Conservation (phyloP, 2,113 vertebrate species). For the Colossoma macropomum region DNA sequence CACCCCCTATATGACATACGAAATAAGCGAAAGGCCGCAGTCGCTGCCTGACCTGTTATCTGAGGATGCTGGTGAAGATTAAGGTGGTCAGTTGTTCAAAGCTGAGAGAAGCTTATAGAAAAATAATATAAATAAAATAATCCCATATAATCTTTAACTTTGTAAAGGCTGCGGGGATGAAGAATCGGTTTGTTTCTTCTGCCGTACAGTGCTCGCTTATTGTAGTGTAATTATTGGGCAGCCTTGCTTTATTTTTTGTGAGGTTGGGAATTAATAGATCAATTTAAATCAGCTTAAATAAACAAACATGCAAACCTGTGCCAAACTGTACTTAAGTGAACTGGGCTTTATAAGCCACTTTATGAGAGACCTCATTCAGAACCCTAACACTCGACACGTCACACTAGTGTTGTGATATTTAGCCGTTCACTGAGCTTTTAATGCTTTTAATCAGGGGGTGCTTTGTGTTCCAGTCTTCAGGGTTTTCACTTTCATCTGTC, state of each 20-base stretch:
- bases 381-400: background rate
- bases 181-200: no score
- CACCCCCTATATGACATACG: slow-evolving; percentile 56
- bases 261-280: background rate
- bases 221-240: background rate
- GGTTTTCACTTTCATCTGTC: slow-evolving; percentile 44
- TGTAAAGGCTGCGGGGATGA: background rate
- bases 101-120: no score
- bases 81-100: no score
- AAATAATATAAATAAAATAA: no score
- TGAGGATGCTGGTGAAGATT: background rate
- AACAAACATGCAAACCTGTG: slow-evolving; percentile 15
- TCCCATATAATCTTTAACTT: no score
- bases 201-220: no score
- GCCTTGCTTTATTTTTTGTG: background rate
- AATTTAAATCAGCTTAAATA: background rate
- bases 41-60: background rate
- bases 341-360: slow-evolving; percentile 40
- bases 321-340: slow-evolving; percentile 42
- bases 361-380: background rate
- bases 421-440: background rate
- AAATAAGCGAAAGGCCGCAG: background rate
- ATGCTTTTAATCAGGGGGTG: slow-evolving; percentile 47
- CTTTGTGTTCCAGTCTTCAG: slow-evolving; percentile 59
- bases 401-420: background rate